Evolutionary conservation across 2,113 vertebrate genomes (phyloP).

Genomic region (Lepus europaeus): DNA sequence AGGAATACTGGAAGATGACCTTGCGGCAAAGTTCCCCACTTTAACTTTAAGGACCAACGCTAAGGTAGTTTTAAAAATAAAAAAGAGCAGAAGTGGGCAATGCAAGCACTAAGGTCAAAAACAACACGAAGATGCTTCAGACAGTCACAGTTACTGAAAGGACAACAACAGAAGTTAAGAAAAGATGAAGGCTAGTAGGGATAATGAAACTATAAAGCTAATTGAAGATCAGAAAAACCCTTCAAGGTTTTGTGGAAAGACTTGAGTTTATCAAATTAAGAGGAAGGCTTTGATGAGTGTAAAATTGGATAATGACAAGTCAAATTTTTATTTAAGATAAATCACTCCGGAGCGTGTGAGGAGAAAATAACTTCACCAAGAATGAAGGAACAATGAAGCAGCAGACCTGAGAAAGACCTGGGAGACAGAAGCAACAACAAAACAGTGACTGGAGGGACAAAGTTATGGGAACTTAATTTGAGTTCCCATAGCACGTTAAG

Average conservation of each 20-base stretch:
- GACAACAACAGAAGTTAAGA: not conserved
- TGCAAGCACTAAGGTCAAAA: slow-evolving; percentile 37
- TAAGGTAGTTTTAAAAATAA: not conserved
- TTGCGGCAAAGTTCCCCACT: not conserved
- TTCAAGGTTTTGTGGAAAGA: slow-evolving; percentile 26
- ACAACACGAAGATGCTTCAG: not conserved
- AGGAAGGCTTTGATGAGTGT: not conserved
- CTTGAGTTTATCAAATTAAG: not conserved
- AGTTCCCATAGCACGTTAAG: not conserved
- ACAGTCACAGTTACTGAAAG: not conserved
- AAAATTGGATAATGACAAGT: not conserved
- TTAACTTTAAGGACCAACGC: not conserved
- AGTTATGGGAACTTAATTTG: not conserved
- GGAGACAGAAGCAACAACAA: not conserved
- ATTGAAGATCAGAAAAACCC: not conserved
- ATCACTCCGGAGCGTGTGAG: not conserved
- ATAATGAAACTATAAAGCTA: not conserved
- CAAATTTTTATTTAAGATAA: slow-evolving; percentile 26
- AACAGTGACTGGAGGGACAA: not conserved
- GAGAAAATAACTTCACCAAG: slow-evolving; percentile 13
- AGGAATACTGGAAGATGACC: not conserved
- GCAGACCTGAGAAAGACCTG: slow-evolving; percentile 29
- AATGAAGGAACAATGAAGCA: not conserved
- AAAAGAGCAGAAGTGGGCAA: not conserved
- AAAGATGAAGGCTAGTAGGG: not conserved